Evolutionary conservation across 2,797 vertebrate species (phyloP).

Genomic region (Pseudopleuronectes americanus): DNA sequence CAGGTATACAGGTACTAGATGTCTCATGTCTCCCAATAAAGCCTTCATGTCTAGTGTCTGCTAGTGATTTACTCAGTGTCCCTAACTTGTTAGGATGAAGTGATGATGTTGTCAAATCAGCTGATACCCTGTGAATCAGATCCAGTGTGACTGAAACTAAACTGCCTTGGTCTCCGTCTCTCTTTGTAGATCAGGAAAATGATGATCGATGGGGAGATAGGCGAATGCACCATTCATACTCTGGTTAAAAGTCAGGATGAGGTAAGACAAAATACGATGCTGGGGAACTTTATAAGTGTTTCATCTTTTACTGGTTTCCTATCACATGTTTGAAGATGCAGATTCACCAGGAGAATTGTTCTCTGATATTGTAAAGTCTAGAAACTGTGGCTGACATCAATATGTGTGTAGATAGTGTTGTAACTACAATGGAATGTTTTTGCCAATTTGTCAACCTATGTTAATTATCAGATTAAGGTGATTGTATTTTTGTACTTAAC

Average conservation of each 20-base stretch:
- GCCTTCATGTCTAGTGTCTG: slow-evolving; percentile 9
- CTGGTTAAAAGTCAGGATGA: slow-evolving; percentile 98
- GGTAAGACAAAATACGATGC: slow-evolving; percentile 79
- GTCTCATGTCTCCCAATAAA: slow-evolving; percentile 41
- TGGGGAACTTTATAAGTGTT: neutral
- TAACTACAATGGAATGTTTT: too few relatives aligned
- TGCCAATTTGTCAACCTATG: too few relatives aligned
- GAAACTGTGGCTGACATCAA: too few relatives aligned
- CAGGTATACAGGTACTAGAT: slow-evolving; percentile 34
- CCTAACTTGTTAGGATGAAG: slow-evolving; percentile 11
- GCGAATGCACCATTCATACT: slow-evolving; percentile 91
- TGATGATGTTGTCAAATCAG: slow-evolving; percentile 20
- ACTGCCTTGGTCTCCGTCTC: slow-evolving; percentile 9
- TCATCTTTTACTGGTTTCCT: neutral
- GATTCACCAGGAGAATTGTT: neutral
- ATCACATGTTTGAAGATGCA: neutral
- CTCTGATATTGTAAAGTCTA: neutral
- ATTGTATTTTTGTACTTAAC: neutral
- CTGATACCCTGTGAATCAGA: slow-evolving; percentile 18
- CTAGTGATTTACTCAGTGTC: slow-evolving; percentile 35
- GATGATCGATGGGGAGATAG: slow-evolving; percentile 96
- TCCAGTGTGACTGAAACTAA: neutral
- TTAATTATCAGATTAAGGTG: neutral
- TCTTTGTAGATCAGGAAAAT: slow-evolving; percentile 90
- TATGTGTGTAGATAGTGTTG: too few relatives aligned